Conservation (phyloP, 2,888 invertebrate species). For the Caenorhabditis wallacei region DNA sequence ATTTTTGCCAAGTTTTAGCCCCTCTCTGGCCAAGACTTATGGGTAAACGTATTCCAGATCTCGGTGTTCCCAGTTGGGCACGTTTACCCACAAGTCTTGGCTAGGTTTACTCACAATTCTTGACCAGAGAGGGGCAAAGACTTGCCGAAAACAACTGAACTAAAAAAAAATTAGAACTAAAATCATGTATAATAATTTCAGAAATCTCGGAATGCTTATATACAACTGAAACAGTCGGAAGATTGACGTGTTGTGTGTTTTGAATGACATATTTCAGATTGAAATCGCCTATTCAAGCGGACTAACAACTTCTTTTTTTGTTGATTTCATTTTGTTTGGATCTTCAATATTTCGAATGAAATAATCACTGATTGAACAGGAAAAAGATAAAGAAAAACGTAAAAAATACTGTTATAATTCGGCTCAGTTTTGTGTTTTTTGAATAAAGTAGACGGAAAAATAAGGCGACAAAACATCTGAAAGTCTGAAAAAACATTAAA, state of each 20-base stretch:
- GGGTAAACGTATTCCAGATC: no score
- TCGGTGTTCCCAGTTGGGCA: no score
- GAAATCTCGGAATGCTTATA: not conserved
- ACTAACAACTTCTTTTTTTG: slow-evolving; percentile 22
- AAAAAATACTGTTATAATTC: slow-evolving; percentile 8
- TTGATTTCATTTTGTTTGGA: slow-evolving; percentile 8
- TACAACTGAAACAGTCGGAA: not conserved
- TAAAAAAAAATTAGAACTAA: no score
- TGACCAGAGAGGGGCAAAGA: no score
- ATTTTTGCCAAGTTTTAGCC: no score
- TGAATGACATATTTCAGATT: slow-evolving; percentile 10
- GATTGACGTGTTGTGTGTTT: slow-evolving; percentile 13
- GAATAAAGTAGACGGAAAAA: no score
- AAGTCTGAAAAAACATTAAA: no score
- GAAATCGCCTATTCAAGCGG: slow-evolving; percentile 28
- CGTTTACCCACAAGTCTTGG: no score
- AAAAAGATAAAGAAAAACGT: not conserved
- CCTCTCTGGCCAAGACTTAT: no score
- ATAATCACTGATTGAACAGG: slow-evolving; percentile 5
- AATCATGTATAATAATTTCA: not conserved
- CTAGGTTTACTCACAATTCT: no score
- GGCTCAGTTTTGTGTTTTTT: not conserved
- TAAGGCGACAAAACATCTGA: no score
- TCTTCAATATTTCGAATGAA: not conserved
- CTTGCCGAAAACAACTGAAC: no score